A percentile compares a stretch with the other conserved stretches of the same genome.
These are phyloP conservation scores for Dicyrtoma fusca DNA, from an alignment of 2,888 invertebrate genomes.

Conservation along the genomic window DNA sequence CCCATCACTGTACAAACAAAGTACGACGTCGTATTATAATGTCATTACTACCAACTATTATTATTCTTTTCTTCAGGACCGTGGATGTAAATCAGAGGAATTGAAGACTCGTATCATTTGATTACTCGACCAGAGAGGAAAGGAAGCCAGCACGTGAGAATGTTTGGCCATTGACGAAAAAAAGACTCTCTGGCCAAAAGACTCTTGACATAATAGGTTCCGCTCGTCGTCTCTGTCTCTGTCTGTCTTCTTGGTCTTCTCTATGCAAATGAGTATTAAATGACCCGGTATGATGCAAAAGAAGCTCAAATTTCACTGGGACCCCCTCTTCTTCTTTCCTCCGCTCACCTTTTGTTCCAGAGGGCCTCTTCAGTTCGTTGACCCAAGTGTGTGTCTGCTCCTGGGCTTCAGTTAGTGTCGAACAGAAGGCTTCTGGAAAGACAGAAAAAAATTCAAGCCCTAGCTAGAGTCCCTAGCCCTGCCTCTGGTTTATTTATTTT, in stretches of 20 bases:
- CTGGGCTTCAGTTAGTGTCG: too few species aligned
- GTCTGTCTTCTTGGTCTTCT: conserved; percentile 11
- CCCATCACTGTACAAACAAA: conserved; percentile 9
- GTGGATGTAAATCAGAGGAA: not conserved
- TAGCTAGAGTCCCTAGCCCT: too few species aligned
- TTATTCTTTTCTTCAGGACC: conserved; percentile 7
- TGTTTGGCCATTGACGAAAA: conserved; percentile 7
- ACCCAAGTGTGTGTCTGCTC: conserved; percentile 9
- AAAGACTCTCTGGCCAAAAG: conserved; percentile 5
- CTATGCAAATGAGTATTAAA: conserved; percentile 54
- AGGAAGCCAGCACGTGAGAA: conserved; percentile 30
- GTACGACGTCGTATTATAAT: conserved; percentile 1
- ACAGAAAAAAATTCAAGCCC: too few species aligned
- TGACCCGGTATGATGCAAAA: conserved; percentile 46
- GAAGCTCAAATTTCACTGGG: conserved; percentile 36
- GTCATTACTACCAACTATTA: conserved; percentile 11
- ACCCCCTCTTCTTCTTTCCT: conserved; percentile 12
- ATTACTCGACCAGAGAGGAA: not conserved
- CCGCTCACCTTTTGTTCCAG: conserved; percentile 19
- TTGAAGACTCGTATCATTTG: not conserved
- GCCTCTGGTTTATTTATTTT: not conserved
- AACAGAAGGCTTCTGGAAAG: not conserved
- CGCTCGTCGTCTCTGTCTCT: not conserved
- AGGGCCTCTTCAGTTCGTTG: conserved; percentile 34
- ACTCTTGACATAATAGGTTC: conserved; percentile 28